phyloP scores from a whole-genome alignment of 2,797 vertebrate genomes.

The Orientallactaga sibirica region DNA sequence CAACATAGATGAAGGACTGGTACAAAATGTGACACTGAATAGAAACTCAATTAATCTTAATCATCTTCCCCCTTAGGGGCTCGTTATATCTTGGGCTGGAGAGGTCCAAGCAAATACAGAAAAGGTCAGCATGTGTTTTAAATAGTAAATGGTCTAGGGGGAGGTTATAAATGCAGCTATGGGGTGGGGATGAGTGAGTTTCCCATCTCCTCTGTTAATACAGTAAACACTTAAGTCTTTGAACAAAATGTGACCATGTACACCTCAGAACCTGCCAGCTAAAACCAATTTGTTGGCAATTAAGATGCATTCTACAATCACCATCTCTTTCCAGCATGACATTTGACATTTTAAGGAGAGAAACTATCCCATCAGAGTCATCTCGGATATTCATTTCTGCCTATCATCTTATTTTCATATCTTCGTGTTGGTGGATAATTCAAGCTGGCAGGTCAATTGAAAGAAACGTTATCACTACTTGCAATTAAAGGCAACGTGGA shows the following conservation, averaged over 20 bases:
- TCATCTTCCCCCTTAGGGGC: neutral
- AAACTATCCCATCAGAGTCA: neutral
- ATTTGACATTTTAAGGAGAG: conserved; percentile 19
- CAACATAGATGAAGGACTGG: neutral
- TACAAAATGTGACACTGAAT: neutral
- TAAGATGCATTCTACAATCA: conserved; percentile 2
- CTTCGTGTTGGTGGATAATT: conserved; percentile 49
- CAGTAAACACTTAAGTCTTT: neutral
- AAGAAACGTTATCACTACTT: conserved; percentile 17
- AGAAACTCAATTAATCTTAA: conserved; percentile 15
- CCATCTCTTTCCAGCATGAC: neutral
- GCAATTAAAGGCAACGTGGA: conserved; percentile 37
- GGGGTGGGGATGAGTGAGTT: neutral
- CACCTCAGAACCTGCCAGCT: neutral
- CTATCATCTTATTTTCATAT: conserved; percentile 42
- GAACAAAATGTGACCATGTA: neutral
- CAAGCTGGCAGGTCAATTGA: conserved; percentile 52
- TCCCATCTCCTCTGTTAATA: neutral
- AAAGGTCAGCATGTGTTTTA: conserved; percentile 37
- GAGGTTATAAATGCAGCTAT: conserved; percentile 2
- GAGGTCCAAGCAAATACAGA: neutral
- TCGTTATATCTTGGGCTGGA: conserved; percentile 27
- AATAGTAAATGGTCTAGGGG: conserved; percentile 9
- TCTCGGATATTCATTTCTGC: conserved; percentile 1
- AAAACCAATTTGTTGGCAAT: conserved; percentile 44